Evolutionary conservation across 1,140 invertebrate species (phyloP).

Genomic region (Drosophila bocki): DNA sequence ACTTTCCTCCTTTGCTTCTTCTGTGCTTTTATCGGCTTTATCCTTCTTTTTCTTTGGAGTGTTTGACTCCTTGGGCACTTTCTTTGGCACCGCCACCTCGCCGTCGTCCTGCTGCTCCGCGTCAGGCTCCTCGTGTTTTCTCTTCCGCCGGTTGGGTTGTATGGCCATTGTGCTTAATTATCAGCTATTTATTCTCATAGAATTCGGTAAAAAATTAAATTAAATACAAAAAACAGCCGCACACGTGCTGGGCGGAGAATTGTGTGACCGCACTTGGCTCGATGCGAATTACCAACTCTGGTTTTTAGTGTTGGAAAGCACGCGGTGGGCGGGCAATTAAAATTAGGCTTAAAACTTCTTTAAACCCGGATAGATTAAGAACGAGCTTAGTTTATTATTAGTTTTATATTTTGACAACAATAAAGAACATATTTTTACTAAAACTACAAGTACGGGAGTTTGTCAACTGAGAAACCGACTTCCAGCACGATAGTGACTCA

Average conservation of each 20-base stretch:
- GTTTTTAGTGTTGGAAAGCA: conserved; percentile 4
- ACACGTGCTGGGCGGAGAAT: conserved; percentile 47
- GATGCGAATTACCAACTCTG: neutral
- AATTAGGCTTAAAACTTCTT: neutral
- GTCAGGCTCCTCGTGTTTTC: conserved; percentile 54
- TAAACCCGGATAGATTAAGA: neutral
- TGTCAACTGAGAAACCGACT: neutral
- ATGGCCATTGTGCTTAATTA: conserved; percentile 64
- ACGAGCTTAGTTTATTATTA: conserved; percentile 2
- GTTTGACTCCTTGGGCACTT: conserved; percentile 63
- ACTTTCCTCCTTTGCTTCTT: neutral
- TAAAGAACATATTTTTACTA: conserved; percentile 18
- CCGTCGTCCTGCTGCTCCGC: conserved; percentile 56
- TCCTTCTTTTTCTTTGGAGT: conserved; percentile 68
- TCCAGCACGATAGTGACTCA: conserved; percentile 35
- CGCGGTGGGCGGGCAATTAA: conserved; percentile 24
- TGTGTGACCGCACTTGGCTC: conserved; percentile 8
- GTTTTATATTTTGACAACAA: conserved; percentile 5
- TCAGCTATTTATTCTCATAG: conserved; percentile 18
- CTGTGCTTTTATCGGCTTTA: conserved; percentile 4
- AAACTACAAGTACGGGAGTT: neutral
- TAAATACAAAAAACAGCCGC: conserved; percentile 29
- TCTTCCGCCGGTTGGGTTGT: conserved; percentile 73
- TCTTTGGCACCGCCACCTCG: conserved; percentile 69
- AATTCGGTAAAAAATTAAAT: conserved; percentile 19